A percentile compares a stretch with the other conserved stretches of the same genome.
phyloP scores from a whole-genome alignment of 2,113 vertebrate species.

The Trichomycterus rosablanca region DNA sequence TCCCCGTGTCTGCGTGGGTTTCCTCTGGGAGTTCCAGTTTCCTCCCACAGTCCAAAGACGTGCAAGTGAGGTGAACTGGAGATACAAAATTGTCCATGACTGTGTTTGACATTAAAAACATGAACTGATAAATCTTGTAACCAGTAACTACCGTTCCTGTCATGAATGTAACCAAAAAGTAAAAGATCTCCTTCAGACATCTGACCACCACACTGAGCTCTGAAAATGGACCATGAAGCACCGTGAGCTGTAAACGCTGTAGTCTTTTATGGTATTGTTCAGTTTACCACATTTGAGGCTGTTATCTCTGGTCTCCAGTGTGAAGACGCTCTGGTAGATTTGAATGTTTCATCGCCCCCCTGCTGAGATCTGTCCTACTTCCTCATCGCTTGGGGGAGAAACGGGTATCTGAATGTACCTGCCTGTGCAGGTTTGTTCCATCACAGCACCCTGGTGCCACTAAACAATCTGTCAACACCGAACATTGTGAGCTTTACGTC shows the following conservation, averaged over 20 bases:
- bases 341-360: conserved; percentile 2
- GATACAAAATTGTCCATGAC: too few relatives aligned
- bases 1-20: too few relatives aligned
- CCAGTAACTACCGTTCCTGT: too few relatives aligned
- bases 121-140: too few relatives aligned
- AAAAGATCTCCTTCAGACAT: too few relatives aligned
- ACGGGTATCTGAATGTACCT: conserved; percentile 7
- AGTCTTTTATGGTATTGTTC: not conserved
- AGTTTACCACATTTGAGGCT: not conserved
- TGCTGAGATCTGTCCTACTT: conserved; percentile 40
- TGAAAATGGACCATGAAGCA: not conserved
- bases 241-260: not conserved
- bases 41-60: too few relatives aligned
- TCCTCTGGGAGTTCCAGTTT: too few relatives aligned
- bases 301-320: conserved; percentile 9
- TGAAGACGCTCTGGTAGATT: not conserved
- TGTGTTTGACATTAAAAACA: too few relatives aligned
- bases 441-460: conserved; percentile 12
- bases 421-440: conserved; percentile 12
- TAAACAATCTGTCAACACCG: conserved; percentile 12
- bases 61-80: too few relatives aligned
- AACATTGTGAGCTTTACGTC: conserved; percentile 12
- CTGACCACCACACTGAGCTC: too few relatives aligned
- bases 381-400: not conserved
- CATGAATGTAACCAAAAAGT: too few relatives aligned